Evolutionary conservation across 1,140 invertebrate genomes (phyloP).

Genomic region (Pinna nobilis): DNA sequence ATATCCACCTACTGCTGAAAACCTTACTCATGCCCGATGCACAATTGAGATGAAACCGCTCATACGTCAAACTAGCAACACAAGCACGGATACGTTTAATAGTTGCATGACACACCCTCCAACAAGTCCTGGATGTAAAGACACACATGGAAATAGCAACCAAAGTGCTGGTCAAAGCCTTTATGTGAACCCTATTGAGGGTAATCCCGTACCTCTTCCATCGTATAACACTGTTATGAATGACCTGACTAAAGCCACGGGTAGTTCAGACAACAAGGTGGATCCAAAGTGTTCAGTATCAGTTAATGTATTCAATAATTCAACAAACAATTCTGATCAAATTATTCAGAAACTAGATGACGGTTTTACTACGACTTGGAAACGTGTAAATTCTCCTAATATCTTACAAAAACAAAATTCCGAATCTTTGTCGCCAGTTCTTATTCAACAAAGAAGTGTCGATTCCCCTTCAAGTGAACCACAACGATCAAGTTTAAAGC

Average conservation of each 20-base stretch:
- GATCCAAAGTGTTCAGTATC: conserved; percentile 1
- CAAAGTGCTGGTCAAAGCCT: conserved; percentile 80
- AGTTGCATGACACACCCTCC: conserved; percentile 94
- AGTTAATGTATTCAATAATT: conserved; percentile 20
- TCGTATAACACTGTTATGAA: conserved; percentile 25
- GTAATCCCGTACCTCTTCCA: conserved; percentile 67
- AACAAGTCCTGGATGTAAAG: conserved; percentile 50
- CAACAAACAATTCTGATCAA: conserved; percentile 51
- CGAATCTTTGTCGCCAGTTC: not conserved
- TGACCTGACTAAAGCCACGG: conserved; percentile 14
- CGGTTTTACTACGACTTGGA: conserved; percentile 66
- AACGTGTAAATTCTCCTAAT: conserved; percentile 55
- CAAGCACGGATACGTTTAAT: conserved; percentile 91
- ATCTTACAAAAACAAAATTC: conserved; percentile 3
- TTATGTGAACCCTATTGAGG: conserved; percentile 92
- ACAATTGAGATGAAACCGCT: conserved; percentile 84
- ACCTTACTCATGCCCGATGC: conserved; percentile 21
- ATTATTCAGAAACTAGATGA: conserved; percentile 68
- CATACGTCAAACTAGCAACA: conserved; percentile 72
- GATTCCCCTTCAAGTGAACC: conserved; percentile 20
- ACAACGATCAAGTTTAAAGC: conserved; percentile 73
- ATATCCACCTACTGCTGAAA: conserved; percentile 45
- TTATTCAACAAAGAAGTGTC: conserved; percentile 14
- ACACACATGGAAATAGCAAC: conserved; percentile 6
- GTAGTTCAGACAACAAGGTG: conserved; percentile 10